phyloP scores from a whole-genome alignment of 2,888 invertebrate genomes.

The Tetheella fluctuosa region DNA sequence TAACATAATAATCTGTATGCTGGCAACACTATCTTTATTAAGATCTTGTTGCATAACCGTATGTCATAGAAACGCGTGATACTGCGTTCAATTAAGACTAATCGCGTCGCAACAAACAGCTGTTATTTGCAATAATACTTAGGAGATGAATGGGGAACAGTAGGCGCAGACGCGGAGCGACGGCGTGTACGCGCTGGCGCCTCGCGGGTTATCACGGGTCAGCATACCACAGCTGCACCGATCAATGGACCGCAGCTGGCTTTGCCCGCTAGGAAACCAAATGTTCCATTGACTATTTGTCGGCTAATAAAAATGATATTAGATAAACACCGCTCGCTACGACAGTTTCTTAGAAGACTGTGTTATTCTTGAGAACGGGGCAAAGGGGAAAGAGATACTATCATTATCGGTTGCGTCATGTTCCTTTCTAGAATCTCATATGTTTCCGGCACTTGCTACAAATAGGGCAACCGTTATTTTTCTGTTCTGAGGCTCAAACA shows the following conservation, averaged over 20 bases:
- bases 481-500: too few relatives aligned
- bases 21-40: constrained; percentile 49
- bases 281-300: constrained; percentile 31
- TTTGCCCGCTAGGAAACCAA: constrained; percentile 26
- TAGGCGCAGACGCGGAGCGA: constrained; percentile 42
- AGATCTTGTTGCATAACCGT: constrained; percentile 56
- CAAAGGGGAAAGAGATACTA: background rate
- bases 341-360: constrained; percentile 6
- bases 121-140: constrained; percentile 24
- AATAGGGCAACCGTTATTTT: background rate
- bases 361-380: background rate
- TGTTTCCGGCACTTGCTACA: background rate
- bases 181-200: constrained; percentile 61
- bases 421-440: constrained; percentile 5
- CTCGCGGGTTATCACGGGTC: constrained; percentile 78
- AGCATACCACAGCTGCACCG: constrained; percentile 48
- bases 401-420: constrained; percentile 3
- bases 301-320: constrained; percentile 12
- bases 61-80: constrained; percentile 61
- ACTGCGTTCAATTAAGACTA: constrained; percentile 64
- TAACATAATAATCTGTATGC: constrained; percentile 12
- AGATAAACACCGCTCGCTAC: constrained; percentile 8
- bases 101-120: constrained; percentile 57
- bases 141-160: constrained; percentile 67
- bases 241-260: constrained; percentile 61